Evolutionary conservation across 2,113 vertebrate species (phyloP), one percentile per base, ranked within the genome.

Genomic region (Corvus cornix): DNA sequence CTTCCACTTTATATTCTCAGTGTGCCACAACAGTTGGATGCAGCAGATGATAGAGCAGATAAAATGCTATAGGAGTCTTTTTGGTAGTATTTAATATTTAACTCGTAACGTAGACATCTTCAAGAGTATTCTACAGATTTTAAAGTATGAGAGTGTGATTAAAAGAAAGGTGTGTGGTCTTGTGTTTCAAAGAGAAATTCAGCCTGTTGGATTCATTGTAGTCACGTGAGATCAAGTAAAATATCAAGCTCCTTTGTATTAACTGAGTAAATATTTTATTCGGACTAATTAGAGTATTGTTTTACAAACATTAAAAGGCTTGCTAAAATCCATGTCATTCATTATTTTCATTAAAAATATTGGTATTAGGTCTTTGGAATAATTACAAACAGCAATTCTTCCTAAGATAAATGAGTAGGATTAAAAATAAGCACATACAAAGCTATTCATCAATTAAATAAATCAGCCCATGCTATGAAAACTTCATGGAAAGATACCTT

Each of bases 381-480:
- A 93, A 96, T 96, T 97, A 93, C 64, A 78, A 79, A 69, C 84
- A 90, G 73, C 69, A 94, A 95, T 92, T 95, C 89, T 90, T 96
- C 86, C 33, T 92, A 90, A 86, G 73, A 90, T 96, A 95, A 97
- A 95, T 93, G 86, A 30, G 28, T 84, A 84, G 92, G 95, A 96
- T 96, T 96, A 96, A 96, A 95, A 95, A 95, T 94, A 95, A 96
- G 90, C 80, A 89, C 80, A 82, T 84, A 92, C 93, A 92, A 93
- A 95, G 83, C 95, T 92, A 91, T 95, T 94, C 69, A 81, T 94
- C 88, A 94, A 94, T 96, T 96, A 96, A 81, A 93, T 84, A 93
- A 95, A 96, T 91, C 95, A 89, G 26, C 27, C 66, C 27, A 33
- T 89, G 73, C 41, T 93, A 94, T 82, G 83, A 94, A 94, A 96